Evolutionary conservation across 2,797 vertebrate species (phyloP).

Genomic region (Sebastes diaconus): DNA sequence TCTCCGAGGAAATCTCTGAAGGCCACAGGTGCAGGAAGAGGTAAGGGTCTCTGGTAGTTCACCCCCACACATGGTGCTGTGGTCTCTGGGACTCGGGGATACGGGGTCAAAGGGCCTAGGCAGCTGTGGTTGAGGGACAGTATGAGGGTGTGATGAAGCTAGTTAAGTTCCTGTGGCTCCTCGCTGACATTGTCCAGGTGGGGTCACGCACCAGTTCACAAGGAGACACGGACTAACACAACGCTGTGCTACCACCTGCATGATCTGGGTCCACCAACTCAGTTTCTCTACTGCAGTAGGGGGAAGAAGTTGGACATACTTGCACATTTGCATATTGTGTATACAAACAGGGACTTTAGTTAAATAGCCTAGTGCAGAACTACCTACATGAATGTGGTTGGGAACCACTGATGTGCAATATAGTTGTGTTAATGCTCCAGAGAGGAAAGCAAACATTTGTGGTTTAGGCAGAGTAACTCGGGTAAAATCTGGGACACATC

Average conservation of each 20-base stretch:
- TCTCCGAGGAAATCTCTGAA: conserved; percentile 30
- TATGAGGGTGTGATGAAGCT: conserved; percentile 30
- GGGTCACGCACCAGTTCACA: conserved; percentile 31
- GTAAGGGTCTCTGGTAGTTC: conserved; percentile 31
- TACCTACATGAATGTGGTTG: neutral
- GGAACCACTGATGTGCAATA: neutral
- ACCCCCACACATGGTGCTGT: conserved; percentile 38
- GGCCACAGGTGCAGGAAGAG: conserved; percentile 62
- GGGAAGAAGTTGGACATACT: neutral
- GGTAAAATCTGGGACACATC: neutral
- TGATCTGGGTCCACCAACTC: neutral
- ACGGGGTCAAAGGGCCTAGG: conserved; percentile 30
- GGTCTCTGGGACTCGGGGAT: conserved; percentile 31
- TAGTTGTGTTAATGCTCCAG: neutral
- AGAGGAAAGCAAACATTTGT: neutral
- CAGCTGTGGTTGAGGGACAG: conserved; percentile 33
- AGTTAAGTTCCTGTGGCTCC: conserved; percentile 3
- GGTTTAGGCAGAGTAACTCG: neutral
- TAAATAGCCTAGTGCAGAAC: neutral
- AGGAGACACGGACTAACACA: neutral
- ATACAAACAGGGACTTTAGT: neutral
- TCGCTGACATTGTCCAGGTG: conserved; percentile 4
- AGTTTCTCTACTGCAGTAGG: neutral
- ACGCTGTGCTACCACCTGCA: neutral
- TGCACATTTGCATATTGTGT: neutral